These are phyloP conservation scores for Eurytoma adleriae DNA, from an alignment of 2,888 invertebrate genomes.

Conservation along the genomic window DNA sequence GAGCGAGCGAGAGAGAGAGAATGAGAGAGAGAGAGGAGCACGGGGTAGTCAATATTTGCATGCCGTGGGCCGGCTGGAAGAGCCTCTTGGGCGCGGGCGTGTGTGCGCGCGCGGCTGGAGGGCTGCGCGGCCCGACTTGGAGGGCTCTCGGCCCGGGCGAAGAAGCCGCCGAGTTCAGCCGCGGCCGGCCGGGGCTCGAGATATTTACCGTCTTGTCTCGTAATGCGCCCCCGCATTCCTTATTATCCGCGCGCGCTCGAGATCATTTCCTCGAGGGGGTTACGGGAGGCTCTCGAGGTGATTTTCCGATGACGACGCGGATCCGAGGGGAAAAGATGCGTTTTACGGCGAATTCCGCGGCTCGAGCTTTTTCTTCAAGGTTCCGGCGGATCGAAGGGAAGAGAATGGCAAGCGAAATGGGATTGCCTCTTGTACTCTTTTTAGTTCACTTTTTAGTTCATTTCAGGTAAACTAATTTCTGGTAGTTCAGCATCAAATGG, in stretches of 20 bases:
- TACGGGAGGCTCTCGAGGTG: slow-evolving; percentile 53
- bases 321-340: slow-evolving; percentile 60
- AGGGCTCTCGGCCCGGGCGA: slow-evolving; percentile 29
- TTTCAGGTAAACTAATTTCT: no score
- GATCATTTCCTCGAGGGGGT: slow-evolving; percentile 18
- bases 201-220: slow-evolving; percentile 54
- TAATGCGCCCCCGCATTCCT: slow-evolving; percentile 46
- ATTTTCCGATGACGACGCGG: slow-evolving; percentile 68
- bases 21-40: slow-evolving; percentile 13
- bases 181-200: slow-evolving; percentile 41
- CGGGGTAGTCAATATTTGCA: slow-evolving; percentile 73
- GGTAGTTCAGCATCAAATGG: no score
- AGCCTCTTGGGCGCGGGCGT: slow-evolving; percentile 62
- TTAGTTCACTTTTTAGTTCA: no score
- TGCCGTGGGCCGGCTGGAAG: slow-evolving; percentile 70
- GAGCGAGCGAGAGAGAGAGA: slow-evolving; percentile 7
- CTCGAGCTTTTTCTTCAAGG: neutral
- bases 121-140: neutral
- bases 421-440: no score
- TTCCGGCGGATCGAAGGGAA: no score
- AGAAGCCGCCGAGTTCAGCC: slow-evolving; percentile 57
- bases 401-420: no score
- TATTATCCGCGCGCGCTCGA: slow-evolving; percentile 37
- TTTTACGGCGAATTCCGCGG: slow-evolving; percentile 50
- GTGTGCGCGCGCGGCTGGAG: neutral